phyloP scores from a whole-genome alignment of 2,113 vertebrate species.

The Semnornis frantzii region DNA sequence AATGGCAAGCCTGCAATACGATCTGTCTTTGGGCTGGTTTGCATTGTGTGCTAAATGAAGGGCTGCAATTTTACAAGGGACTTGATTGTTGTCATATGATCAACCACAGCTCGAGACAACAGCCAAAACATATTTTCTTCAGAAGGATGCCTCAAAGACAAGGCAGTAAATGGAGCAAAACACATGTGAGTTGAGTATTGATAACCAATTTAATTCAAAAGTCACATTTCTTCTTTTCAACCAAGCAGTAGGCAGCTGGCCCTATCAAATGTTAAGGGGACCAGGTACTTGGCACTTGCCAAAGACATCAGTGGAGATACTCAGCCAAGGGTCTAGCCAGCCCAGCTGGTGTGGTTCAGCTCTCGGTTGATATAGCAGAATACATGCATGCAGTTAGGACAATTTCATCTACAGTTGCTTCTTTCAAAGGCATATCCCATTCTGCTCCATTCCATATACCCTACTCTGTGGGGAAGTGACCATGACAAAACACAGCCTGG shows the following conservation, averaged over 20 bases:
- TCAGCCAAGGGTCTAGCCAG: not conserved
- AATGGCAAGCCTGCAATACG: not conserved
- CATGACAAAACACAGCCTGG: not conserved
- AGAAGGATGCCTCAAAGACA: not conserved
- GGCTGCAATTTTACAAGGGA: slow-evolving; percentile 17
- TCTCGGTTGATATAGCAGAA: not conserved
- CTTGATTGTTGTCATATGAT: not conserved
- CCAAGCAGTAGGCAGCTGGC: not conserved
- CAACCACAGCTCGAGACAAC: slow-evolving; percentile 9
- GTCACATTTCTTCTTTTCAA: not conserved
- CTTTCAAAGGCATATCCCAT: not conserved
- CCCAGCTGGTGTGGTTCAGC: not conserved
- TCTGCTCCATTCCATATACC: not conserved
- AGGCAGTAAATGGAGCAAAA: not conserved
- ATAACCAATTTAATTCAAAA: slow-evolving; percentile 28
- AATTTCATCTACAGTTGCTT: not conserved
- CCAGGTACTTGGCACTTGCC: not conserved
- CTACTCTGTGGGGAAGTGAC: not conserved
- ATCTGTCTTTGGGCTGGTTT: slow-evolving; percentile 6
- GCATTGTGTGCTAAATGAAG: slow-evolving; percentile 11
- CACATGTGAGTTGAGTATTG: not conserved
- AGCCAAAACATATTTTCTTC: not conserved
- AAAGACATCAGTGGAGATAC: not conserved
- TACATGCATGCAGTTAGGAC: not conserved
- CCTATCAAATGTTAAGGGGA: not conserved